Percentiles rank a stretch among this genome's conserved stretches.
These are phyloP conservation scores for Lasiurus cinereus DNA, from an alignment of 2,113 vertebrate genomes.

Conservation along the genomic window DNA sequence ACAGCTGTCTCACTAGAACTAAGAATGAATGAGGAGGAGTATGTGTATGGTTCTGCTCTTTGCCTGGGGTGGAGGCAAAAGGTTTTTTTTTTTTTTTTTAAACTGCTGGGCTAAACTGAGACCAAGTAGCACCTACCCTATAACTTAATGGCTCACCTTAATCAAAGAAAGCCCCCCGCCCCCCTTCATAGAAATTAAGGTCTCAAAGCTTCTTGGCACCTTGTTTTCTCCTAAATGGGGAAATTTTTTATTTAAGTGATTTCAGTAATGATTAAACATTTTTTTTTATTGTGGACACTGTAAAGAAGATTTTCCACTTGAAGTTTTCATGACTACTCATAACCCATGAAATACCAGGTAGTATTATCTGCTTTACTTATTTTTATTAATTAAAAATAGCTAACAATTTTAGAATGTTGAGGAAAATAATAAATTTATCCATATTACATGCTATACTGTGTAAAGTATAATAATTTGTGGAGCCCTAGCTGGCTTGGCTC, in stretches of 20 bases:
- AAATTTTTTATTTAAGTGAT: not conserved
- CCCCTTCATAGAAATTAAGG: not conserved
- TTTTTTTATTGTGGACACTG: not conserved
- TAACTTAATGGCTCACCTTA: no score
- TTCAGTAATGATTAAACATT: not conserved
- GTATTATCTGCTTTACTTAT: not conserved
- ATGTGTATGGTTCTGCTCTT: not conserved
- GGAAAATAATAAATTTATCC: not conserved
- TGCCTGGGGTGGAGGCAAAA: not conserved
- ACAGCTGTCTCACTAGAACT: constrained; percentile 67
- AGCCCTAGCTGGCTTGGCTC: not conserved
- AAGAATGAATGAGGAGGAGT: not conserved
- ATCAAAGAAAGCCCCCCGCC: no score
- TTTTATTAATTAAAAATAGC: constrained; percentile 29
- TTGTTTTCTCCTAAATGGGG: not conserved
- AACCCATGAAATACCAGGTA: not conserved
- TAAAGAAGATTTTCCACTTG: constrained; percentile 26
- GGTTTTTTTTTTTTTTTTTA: not conserved
- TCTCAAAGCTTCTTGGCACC: not conserved
- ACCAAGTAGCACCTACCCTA: no score
- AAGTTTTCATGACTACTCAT: constrained; percentile 7
- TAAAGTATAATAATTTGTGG: constrained; percentile 1
- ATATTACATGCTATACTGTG: not conserved
- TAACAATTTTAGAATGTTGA: not conserved
- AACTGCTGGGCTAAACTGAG: no score